phyloP scores from a whole-genome alignment of 2,797 vertebrate genomes.

The Microcaecilia unicolor region DNA sequence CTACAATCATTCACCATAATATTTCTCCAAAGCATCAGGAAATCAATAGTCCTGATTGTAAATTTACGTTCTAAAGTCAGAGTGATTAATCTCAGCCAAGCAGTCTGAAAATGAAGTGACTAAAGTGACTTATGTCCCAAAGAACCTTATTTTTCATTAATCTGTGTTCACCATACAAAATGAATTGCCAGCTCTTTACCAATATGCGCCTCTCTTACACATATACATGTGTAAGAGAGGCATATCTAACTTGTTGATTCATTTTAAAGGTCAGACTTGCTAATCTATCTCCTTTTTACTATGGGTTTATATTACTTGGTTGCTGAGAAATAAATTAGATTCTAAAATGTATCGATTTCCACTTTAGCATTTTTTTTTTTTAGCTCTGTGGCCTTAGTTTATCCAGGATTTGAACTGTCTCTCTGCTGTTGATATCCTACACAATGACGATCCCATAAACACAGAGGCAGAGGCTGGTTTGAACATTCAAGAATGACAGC shows the following conservation, averaged over 20 bases:
- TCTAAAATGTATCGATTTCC: conserved; percentile 38
- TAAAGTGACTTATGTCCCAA: conserved; percentile 51
- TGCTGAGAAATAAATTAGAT: conserved; percentile 43
- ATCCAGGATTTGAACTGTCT: too few relatives aligned
- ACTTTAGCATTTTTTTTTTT: conserved; percentile 13
- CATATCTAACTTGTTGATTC: conserved; percentile 32
- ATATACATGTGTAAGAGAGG: too few relatives aligned
- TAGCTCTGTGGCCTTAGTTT: too few relatives aligned
- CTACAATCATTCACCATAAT: conserved; percentile 44
- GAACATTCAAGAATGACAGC: too few relatives aligned
- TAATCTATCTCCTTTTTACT: conserved; percentile 50
- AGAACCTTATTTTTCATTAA: conserved; percentile 54
- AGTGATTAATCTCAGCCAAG: conserved; percentile 31
- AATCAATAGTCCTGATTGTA: conserved; percentile 55
- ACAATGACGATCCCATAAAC: too few relatives aligned
- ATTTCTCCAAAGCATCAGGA: conserved; percentile 50
- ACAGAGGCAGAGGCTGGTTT: too few relatives aligned
- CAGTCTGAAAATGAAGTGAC: conserved; percentile 38
- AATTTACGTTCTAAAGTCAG: conserved; percentile 52
- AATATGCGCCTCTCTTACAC: too few relatives aligned
- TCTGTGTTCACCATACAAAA: conserved; percentile 36
- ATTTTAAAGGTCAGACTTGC: conserved; percentile 41
- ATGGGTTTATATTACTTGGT: conserved; percentile 41
- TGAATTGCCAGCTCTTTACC: conserved; percentile 22
- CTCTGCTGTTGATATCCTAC: too few relatives aligned